phyloP scores from a whole-genome alignment of 1,140 invertebrate species.

The Sycophila sp. region DNA sequence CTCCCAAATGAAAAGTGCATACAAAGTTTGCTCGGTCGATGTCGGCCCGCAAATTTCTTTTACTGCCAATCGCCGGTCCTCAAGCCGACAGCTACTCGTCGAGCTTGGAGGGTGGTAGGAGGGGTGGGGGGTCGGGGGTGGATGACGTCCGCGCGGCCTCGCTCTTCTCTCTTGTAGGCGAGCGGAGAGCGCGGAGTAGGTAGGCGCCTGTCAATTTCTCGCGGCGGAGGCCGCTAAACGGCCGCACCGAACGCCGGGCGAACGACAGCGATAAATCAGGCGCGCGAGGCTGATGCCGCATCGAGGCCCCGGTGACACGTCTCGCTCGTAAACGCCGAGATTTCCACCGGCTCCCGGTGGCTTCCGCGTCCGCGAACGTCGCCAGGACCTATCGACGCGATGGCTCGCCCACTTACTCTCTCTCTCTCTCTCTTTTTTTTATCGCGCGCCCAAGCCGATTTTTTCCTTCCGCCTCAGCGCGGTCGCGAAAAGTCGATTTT shows the following conservation, averaged over 20 bases:
- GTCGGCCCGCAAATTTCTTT: constrained; percentile 37
- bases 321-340: constrained; percentile 53
- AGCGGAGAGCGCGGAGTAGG: neutral
- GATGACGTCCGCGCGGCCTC: too few relatives aligned
- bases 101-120: neutral
- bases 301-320: constrained; percentile 47
- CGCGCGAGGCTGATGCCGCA: constrained; percentile 9
- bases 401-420: too few relatives aligned
- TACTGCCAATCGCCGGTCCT: constrained; percentile 29
- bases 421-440: too few relatives aligned
- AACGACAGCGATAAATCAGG: constrained; percentile 56
- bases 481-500: constrained; percentile 14
- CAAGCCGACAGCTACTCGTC: neutral
- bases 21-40: too few relatives aligned
- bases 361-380: neutral
- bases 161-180: neutral
- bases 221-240: constrained; percentile 45
- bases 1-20: too few relatives aligned
- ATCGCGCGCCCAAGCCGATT: constrained; percentile 5
- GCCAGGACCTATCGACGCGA: too few relatives aligned
- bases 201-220: constrained; percentile 47
- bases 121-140: constrained; percentile 21
- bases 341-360: constrained; percentile 14
- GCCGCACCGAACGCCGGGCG: constrained; percentile 9
- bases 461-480: neutral